phyloP scores from a whole-genome alignment of 2,113 vertebrate genomes.

The Guaruba guarouba region DNA sequence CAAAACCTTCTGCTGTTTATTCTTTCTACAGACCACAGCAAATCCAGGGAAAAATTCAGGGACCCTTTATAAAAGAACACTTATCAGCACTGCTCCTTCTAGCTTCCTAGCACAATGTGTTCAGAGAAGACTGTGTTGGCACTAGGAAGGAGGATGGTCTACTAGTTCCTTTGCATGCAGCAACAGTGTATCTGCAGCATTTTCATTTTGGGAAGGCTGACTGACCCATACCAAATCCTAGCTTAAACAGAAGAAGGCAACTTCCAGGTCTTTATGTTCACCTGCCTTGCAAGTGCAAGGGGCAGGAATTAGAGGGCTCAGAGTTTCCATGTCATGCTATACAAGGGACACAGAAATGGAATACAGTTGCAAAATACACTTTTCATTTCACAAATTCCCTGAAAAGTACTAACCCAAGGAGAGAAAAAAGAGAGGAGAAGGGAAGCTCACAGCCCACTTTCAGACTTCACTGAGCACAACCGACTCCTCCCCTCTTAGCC shows the following conservation, averaged over 20 bases:
- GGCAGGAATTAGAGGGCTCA: not conserved
- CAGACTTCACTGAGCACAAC: not conserved
- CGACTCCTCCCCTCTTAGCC: conserved; percentile 14
- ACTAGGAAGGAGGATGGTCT: not conserved
- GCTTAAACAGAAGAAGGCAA: not conserved
- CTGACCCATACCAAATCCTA: not conserved
- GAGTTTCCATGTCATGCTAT: not conserved
- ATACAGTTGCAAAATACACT: not conserved
- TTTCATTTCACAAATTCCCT: not conserved
- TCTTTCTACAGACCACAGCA: not conserved
- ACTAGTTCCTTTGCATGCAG: not conserved
- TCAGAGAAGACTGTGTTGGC: not conserved
- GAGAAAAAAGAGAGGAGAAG: not conserved
- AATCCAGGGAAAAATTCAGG: not conserved
- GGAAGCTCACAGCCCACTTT: not conserved
- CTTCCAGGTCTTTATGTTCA: not conserved
- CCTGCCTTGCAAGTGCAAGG: not conserved
- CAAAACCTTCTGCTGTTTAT: not conserved
- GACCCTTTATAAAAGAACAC: not conserved
- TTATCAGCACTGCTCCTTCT: not conserved
- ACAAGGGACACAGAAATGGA: not conserved
- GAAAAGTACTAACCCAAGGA: not conserved
- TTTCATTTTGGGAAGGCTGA: not conserved
- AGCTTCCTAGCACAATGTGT: not conserved
- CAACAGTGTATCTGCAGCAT: not conserved